Percentiles rank a stretch among this genome's conserved stretches.
Conservation (phyloP, 2,113 vertebrate species). For the Zeus faber region DNA sequence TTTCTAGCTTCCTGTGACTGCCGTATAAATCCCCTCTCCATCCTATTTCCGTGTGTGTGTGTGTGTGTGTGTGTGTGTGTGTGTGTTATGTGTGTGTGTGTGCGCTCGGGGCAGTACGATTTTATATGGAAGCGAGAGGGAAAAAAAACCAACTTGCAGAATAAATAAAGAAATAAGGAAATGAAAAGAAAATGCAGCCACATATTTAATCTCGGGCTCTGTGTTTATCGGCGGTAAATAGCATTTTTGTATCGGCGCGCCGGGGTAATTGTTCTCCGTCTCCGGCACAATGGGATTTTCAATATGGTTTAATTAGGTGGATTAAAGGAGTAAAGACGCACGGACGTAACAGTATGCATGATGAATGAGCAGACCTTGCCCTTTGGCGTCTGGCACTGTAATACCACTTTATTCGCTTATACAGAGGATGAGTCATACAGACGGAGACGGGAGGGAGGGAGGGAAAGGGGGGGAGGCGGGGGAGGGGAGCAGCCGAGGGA, state of each 20-base stretch:
- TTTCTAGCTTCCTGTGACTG: no score
- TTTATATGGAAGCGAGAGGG: constrained; percentile 52
- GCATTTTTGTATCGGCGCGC: constrained; percentile 30
- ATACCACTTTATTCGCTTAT: constrained; percentile 55
- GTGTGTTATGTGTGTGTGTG: no score
- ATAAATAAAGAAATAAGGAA: constrained; percentile 67
- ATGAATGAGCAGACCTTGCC: constrained; percentile 58
- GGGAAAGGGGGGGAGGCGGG: constrained; percentile 7
- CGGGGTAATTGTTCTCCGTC: constrained; percentile 40
- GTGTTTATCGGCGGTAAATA: constrained; percentile 49
- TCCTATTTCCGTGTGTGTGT: no score
- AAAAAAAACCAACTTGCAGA: constrained; percentile 23
- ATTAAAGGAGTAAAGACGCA: constrained; percentile 58
- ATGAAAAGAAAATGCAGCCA: no score
- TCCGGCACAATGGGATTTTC: constrained; percentile 48
- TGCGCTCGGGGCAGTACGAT: no score
- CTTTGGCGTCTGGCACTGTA: constrained; percentile 52
- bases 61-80: no score
- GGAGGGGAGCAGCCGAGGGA: constrained; percentile 10
- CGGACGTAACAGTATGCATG: constrained; percentile 56
- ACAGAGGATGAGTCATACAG: constrained; percentile 65
- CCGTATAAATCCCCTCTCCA: no score
- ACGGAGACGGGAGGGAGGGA: not conserved
- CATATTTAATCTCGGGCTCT: constrained; percentile 31
- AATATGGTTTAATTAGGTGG: constrained; percentile 60